Evolutionary conservation across 2,113 vertebrate species (phyloP).

Genomic region (Albula goreensis): DNA sequence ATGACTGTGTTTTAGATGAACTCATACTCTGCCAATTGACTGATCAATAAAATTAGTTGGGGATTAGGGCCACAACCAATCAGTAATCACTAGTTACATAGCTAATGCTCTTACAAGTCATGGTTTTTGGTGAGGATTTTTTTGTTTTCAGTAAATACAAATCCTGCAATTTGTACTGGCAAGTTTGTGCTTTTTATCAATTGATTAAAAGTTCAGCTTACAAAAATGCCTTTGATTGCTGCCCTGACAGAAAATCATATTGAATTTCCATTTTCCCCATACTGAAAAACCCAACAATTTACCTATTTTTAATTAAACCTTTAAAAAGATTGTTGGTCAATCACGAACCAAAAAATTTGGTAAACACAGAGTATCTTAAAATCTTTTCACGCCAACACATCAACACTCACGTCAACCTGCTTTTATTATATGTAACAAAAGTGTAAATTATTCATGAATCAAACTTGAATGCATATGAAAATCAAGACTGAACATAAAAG

Average conservation of each 20-base stretch:
- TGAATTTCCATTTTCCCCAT: background rate
- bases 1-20: no score
- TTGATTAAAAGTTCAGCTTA: background rate
- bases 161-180: background rate
- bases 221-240: background rate
- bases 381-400: background rate
- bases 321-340: background rate
- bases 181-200: background rate
- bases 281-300: background rate
- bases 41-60: no score
- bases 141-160: background rate
- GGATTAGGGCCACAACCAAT: no score
- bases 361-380: background rate
- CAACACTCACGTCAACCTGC: background rate
- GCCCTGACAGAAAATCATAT: background rate
- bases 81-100: no score
- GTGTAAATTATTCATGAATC: background rate
- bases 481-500: background rate
- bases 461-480: background rate
- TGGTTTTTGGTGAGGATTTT: no score
- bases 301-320: background rate
- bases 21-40: no score
- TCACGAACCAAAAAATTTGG: background rate
- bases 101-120: no score
- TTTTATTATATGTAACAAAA: background rate